Base-by-base conservation (phyloP, 2,888 invertebrate genomes). In the Hetaerina titia region DNA sequence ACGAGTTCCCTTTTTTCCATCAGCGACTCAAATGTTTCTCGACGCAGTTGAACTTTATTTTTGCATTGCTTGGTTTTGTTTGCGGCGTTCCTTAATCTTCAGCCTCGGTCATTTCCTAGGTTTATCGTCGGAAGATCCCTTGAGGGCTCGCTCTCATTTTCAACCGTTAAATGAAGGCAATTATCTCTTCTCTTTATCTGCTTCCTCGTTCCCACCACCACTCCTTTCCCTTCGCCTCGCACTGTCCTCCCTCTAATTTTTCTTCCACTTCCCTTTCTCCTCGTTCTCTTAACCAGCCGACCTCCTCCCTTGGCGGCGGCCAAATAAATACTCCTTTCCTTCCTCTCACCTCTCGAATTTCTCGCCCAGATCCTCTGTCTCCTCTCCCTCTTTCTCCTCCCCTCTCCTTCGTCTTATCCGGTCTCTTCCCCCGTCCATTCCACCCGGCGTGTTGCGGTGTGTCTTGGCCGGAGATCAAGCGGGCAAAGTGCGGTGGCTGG, bases 391-490 rank as follows among this genome's bases (percentile, higher is more conserved):
- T 5, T 17, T 63, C 22, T 25, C 69, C 17, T 31, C 56, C 9
- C 25, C 17, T 45, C 69, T 45, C 22, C 60, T 63, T 90, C 90
- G 25, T 90, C 90, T 58, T 60, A n/a, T 90, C 60, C 87, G 15
- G 25, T 87, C 63, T 63, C 31, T 63, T 64, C 64, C 45, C 22
- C 31, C 58, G 25, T 45, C 64, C 90, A 89, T 58, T 89, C 90
- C 90, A 19, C 19, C 25, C 45, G 64, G 90, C 90, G 64, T 90
- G 90, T 90, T 90, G 90, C 92, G 92, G 92, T 92, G 92, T 92
- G 56, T 92, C 92, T 92, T 92, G 92, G 92, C 92, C 19, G 56
- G 92, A 57, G 69, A 92, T 92, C 92, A 92, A 92, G 64, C 56
- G 64, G 45, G 8, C 63, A n/a, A 81, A 81, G 81, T 13, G n/a